Evolutionary conservation across 2,113 vertebrate genomes (phyloP), one percentile per base, ranked within the genome.

Genomic region (Forbesichthys papilliferus): DNA sequence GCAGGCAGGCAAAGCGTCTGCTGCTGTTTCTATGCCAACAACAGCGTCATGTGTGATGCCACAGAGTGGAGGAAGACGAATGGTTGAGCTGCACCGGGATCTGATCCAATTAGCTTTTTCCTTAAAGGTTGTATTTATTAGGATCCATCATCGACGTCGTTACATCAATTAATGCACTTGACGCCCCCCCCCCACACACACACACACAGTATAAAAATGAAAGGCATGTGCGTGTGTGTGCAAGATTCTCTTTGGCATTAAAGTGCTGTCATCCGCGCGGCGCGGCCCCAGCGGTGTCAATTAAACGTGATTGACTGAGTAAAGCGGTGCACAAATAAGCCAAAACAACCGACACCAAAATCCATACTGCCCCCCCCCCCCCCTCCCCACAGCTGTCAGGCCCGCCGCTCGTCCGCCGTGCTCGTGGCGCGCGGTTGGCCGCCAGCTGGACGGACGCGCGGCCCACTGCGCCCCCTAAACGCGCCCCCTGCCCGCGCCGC

Each of bases 241-340:
- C 3, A 18, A 18, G n/a, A 16, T 5, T 18, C 93, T 78, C 87
- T 85, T 90, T 96, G 95, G 94, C 93, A 96, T 97, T 98, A 96
- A 93, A 92, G 93, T 93, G 94, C 94, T 96, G 96, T 98, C 96
- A 97, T 96, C 94, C 95, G 76, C 83, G 85, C 83, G 69, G 75
- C 65, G 71, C 83, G 80, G 96, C 96, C 96, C 94, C 97, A 98
- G 96, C 88, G 96, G 94, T 98, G 97, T 98, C 98, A 99, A 99
- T 98, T 99, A 98, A 98, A 98, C 97, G 95, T 99, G 97, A 99
- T 99, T 98, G 97, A 98, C 98, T 97, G 96, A 96, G 96, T 96
- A 98, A 96, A 95, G 93, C 90, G 84, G 81, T 95, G 95, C 96
- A 98, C 96, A 98, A 98, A 98, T 98, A 98, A 95, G 93, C 91